A percentile compares a stretch with the other conserved stretches of the same genome.
phyloP scores from a whole-genome alignment of 2,888 invertebrate species.

The Enoplolaimus lenunculus region DNA sequence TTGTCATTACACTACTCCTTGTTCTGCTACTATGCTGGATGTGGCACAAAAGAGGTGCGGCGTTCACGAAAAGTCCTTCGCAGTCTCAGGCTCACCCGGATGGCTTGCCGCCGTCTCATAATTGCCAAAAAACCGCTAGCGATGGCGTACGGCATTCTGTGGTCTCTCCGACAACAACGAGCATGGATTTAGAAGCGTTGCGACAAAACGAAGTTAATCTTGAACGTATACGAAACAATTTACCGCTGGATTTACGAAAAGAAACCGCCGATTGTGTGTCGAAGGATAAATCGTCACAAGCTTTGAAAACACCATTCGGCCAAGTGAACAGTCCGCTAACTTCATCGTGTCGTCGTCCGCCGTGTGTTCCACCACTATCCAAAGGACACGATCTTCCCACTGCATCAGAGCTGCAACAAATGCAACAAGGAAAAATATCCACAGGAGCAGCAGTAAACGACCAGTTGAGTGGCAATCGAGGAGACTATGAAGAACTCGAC shows the following conservation, averaged over 20 bases:
- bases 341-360: no score
- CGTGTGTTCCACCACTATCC: neutral
- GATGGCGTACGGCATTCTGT: neutral
- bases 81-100: neutral
- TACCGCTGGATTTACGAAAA: no score
- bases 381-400: neutral
- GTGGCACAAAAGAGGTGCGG: neutral
- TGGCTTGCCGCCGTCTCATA: no score
- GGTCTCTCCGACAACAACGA: neutral
- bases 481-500: neutral
- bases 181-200: neutral
- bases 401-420: neutral
- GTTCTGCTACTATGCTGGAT: neutral
- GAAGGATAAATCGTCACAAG: neutral
- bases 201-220: neutral
- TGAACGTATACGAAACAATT: neutral
- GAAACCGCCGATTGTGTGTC: neutral
- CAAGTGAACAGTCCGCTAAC: neutral
- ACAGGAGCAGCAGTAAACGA: neutral
- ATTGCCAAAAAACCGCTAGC: no score
- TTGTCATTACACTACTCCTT: neutral
- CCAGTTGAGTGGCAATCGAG: neutral
- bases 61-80: neutral
- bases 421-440: no score
- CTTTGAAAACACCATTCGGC: neutral